These are phyloP conservation scores for Dinocampus coccinellae DNA, from an alignment of 2,888 invertebrate species.

Conservation along the genomic window DNA sequence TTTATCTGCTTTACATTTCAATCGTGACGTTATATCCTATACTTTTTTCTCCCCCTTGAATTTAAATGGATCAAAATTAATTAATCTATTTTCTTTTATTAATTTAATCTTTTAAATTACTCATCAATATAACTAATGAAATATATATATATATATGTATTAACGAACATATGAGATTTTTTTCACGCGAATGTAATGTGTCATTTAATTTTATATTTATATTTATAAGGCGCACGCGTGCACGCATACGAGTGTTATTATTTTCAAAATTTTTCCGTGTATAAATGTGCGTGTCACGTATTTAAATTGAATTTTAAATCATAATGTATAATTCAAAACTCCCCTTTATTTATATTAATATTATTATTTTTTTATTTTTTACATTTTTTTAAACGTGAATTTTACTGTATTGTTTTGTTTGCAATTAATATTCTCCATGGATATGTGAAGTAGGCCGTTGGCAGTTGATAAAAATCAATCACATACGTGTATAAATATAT, in stretches of 20 bases:
- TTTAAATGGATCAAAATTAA: constrained; percentile 4
- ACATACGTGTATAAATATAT: not conserved
- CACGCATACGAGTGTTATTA: constrained; percentile 25
- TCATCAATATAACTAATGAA: not conserved
- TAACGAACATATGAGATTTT: constrained; percentile 37
- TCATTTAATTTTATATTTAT: constrained; percentile 17
- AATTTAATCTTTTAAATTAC: not conserved
- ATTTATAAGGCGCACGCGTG: constrained; percentile 40
- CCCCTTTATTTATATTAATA: not conserved
- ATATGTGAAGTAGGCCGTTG: constrained; percentile 11
- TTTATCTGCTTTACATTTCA: no score
- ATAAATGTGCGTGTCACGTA: not conserved
- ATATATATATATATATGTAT: constrained; percentile 14
- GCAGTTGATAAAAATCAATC: constrained; percentile 12
- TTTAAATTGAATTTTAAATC: not conserved
- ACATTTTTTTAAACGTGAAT: not conserved
- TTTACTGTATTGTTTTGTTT: not conserved
- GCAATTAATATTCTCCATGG: not conserved
- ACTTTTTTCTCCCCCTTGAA: not conserved
- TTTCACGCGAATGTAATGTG: not conserved
- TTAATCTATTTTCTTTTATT: constrained; percentile 2
- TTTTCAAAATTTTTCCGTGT: not conserved
- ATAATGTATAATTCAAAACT: not conserved
- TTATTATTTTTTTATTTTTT: not conserved
- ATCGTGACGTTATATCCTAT: not conserved